A percentile compares a stretch with the other conserved stretches of the same genome.
Conservation (phyloP, 1,140 invertebrate genomes). For the Theocolax elegans region DNA sequence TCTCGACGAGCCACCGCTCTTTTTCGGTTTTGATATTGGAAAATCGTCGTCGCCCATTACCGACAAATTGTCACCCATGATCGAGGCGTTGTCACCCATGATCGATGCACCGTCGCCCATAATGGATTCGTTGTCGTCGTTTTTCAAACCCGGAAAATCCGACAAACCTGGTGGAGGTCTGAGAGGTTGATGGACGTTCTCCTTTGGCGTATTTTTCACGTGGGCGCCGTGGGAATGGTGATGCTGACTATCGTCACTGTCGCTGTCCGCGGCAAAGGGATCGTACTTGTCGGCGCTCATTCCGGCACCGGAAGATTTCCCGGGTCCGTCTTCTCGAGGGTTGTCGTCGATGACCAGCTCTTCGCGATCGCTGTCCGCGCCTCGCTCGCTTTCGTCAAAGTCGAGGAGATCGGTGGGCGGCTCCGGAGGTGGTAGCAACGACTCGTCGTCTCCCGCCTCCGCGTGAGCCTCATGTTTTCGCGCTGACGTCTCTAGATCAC, state of each 20-base stretch:
- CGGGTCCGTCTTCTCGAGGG: conserved; percentile 61
- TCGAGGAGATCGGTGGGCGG: conserved; percentile 68
- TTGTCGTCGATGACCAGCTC: conserved; percentile 76
- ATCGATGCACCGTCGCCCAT: conserved; percentile 19
- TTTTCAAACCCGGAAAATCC: conserved; percentile 22
- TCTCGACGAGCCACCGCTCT: conserved; percentile 47
- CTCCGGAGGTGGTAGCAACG: conserved; percentile 66
- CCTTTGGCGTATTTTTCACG: neutral
- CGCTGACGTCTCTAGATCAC: conserved; percentile 56
- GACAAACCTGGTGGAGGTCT: conserved; percentile 41
- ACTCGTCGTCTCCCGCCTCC: conserved; percentile 40
- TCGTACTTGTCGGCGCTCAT: conserved; percentile 75
- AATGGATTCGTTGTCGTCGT: conserved; percentile 28
- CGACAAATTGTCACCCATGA: conserved; percentile 10
- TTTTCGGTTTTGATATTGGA: neutral
- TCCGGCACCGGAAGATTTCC: neutral
- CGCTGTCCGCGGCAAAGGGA: conserved; percentile 69
- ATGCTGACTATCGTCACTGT: conserved; percentile 51
- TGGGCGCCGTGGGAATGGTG: neutral
- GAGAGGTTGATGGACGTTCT: conserved; percentile 32
- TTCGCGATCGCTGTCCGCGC: conserved; percentile 72
- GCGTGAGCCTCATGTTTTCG: conserved; percentile 49
- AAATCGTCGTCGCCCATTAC: conserved; percentile 15
- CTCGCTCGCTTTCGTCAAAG: conserved; percentile 61
- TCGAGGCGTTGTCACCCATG: conserved; percentile 23